These are phyloP conservation scores for Muscicapa striata DNA, from an alignment of 2,797 vertebrate species.

Conservation along the genomic window DNA sequence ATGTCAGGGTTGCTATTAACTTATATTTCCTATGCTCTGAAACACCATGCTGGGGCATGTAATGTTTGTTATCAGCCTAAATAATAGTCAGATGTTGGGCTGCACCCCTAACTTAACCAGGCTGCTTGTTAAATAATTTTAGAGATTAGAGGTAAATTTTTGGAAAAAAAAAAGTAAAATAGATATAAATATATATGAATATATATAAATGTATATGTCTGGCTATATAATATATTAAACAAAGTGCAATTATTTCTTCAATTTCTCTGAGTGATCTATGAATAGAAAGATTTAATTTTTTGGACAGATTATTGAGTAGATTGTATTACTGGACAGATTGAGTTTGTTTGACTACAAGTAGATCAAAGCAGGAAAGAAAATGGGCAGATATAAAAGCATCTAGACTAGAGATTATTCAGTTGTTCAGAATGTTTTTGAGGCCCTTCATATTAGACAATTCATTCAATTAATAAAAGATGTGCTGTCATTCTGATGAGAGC, in stretches of 20 bases:
- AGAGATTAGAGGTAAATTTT: neutral
- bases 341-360: neutral
- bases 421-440: neutral
- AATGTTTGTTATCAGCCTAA: neutral
- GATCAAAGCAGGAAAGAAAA: neutral
- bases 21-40: neutral
- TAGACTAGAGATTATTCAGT: neutral
- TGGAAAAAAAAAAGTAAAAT: neutral
- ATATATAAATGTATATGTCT: neutral
- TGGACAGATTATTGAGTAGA: neutral
- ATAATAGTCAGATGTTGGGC: neutral
- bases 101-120: neutral
- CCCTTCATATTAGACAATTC: neutral
- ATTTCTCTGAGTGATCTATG: neutral
- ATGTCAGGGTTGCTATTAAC: neutral
- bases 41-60: neutral
- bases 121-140: neutral
- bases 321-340: neutral
- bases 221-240: neutral
- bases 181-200: neutral
- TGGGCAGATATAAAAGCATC: neutral
- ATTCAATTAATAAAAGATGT: neutral
- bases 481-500: neutral
- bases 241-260: neutral
- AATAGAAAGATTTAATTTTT: neutral